Evolutionary conservation across 1,140 invertebrate genomes (phyloP).

Genomic region (Tetramorium parvispinum): DNA sequence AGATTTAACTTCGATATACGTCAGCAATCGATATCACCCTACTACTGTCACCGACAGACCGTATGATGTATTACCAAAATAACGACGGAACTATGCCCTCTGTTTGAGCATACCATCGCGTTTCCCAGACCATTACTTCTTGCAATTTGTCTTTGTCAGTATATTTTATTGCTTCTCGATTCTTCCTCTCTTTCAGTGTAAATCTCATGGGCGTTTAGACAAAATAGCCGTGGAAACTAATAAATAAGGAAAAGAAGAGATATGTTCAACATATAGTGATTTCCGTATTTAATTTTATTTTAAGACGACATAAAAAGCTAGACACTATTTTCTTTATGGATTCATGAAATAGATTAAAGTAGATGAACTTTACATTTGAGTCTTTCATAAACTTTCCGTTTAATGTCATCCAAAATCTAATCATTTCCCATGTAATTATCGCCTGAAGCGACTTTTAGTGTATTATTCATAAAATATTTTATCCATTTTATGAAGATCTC

Average conservation of each 20-base stretch:
- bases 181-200: background rate
- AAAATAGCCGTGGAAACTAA: background rate
- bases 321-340: background rate
- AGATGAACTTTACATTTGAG: background rate
- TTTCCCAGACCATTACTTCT: constrained; percentile 12
- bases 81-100: background rate
- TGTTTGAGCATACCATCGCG: background rate
- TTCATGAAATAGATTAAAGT: background rate
- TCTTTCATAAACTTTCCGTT: background rate
- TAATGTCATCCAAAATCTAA: background rate
- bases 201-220: background rate
- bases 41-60: constrained; percentile 16
- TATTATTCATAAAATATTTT: background rate
- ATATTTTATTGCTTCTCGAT: constrained; percentile 39
- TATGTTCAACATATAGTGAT: background rate
- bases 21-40: constrained; percentile 9
- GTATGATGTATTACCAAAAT: constrained; percentile 27
- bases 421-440: background rate
- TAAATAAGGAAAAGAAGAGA: background rate
- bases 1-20: background rate
- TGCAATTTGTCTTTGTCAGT: constrained; percentile 35
- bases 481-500: background rate
- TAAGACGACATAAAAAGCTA: background rate
- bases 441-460: background rate
- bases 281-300: background rate